These are phyloP conservation scores for Nymphicus hollandicus DNA, from an alignment of 2,113 vertebrate species.

Conservation along the genomic window DNA sequence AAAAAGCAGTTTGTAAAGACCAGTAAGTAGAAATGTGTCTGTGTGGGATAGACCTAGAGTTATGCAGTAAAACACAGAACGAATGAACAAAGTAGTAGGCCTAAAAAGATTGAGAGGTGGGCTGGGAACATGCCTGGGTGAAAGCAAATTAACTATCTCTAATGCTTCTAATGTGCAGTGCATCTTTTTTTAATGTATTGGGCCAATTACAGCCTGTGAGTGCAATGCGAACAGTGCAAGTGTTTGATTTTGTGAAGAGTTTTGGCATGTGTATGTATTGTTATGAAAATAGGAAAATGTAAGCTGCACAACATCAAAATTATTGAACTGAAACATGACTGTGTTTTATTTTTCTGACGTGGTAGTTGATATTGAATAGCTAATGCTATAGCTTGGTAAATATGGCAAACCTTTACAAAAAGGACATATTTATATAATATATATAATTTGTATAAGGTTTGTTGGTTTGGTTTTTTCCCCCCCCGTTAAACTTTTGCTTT, in stretches of 20 bases:
- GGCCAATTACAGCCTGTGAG: not conserved
- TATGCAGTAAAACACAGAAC: not conserved
- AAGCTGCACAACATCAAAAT: not conserved
- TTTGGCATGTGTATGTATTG: not conserved
- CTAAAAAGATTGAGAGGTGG: not conserved
- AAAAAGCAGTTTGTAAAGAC: not conserved
- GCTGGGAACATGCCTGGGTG: not conserved
- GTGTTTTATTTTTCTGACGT: not conserved
- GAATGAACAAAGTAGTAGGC: not conserved
- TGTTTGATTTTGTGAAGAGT: not conserved
- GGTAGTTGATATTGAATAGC: not conserved
- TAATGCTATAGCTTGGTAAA: not conserved
- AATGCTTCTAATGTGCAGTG: not conserved
- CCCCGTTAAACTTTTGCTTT: not conserved
- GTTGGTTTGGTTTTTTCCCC: not conserved
- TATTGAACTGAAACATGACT: not conserved
- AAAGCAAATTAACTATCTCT: not conserved
- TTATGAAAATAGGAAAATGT: not conserved
- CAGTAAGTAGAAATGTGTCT: not conserved
- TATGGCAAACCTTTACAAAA: not conserved
- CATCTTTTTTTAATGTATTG: not conserved
- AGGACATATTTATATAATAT: no score
- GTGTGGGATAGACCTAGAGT: not conserved
- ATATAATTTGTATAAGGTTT: not conserved
- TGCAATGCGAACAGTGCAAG: not conserved